Evolutionary conservation across 2,113 vertebrate species (phyloP).

Genomic region (Stigmatopora argus): DNA sequence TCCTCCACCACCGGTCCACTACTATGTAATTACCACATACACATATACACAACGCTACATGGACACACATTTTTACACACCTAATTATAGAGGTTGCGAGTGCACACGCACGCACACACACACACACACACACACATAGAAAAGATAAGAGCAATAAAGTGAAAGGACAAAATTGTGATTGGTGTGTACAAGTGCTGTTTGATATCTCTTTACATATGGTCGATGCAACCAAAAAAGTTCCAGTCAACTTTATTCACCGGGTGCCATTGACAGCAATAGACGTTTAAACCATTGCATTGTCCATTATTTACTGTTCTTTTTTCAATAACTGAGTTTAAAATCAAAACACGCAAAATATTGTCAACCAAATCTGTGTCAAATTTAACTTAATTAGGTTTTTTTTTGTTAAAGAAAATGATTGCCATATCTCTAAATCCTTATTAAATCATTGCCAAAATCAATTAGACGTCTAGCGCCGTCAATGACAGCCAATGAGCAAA

Average conservation of each 20-base stretch:
- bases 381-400: too few species aligned
- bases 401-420: too few species aligned
- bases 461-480: too few species aligned
- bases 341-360: too few species aligned
- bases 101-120: conserved; percentile 7
- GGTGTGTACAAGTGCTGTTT: background rate
- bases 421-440: background rate
- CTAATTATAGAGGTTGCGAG: conserved; percentile 26
- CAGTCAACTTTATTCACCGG: background rate
- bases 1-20: background rate
- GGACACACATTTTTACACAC: conserved; percentile 32
- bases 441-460: background rate
- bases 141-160: background rate
- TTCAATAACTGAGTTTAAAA: too few species aligned
- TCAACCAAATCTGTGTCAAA: too few species aligned
- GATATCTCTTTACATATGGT: background rate
- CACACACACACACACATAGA: background rate
- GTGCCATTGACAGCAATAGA: background rate
- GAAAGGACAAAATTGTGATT: background rate
- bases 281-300: background rate
- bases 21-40: conserved; percentile 11
- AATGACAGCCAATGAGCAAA: background rate
- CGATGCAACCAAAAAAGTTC: background rate
- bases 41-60: conserved; percentile 20
- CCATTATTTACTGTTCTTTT: too few species aligned